Conservation (phyloP, 2,113 vertebrate species). For the Platanista minor region DNA sequence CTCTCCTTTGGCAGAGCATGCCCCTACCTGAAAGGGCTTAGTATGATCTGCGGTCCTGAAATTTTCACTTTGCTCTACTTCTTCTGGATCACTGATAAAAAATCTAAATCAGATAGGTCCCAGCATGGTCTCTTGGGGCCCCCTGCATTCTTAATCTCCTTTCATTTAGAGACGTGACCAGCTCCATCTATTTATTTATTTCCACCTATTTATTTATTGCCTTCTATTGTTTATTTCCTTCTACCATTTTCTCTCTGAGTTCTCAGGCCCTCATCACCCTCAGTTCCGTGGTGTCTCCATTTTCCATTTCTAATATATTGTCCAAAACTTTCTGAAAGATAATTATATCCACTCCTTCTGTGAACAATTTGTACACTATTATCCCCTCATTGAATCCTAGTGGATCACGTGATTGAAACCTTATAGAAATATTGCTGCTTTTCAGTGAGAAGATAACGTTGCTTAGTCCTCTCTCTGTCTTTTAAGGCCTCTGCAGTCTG, state of each 20-base stretch:
- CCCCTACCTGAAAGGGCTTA: slow-evolving; percentile 6
- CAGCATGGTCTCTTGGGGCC: slow-evolving; percentile 33
- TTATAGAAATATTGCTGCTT: slow-evolving; percentile 35
- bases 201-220: background rate
- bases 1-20: background rate
- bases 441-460: background rate
- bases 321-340: slow-evolving; percentile 38
- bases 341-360: background rate
- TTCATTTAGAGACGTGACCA: slow-evolving; percentile 15
- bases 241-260: slow-evolving; percentile 15
- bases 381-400: background rate
- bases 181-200: background rate
- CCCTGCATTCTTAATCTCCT: background rate
- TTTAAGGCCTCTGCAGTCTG: background rate
- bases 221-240: background rate
- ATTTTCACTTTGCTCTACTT: slow-evolving; percentile 51
- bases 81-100: slow-evolving; percentile 63
- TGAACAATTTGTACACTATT: background rate
- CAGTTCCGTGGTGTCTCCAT: background rate
- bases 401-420: background rate
- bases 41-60: background rate
- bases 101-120: slow-evolving; percentile 47
- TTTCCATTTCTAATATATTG: slow-evolving; percentile 25
- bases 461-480: slow-evolving; percentile 16
- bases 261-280: background rate